Evolutionary conservation across 2,797 vertebrate species (phyloP).

Genomic region (Sandelia bainsii): DNA sequence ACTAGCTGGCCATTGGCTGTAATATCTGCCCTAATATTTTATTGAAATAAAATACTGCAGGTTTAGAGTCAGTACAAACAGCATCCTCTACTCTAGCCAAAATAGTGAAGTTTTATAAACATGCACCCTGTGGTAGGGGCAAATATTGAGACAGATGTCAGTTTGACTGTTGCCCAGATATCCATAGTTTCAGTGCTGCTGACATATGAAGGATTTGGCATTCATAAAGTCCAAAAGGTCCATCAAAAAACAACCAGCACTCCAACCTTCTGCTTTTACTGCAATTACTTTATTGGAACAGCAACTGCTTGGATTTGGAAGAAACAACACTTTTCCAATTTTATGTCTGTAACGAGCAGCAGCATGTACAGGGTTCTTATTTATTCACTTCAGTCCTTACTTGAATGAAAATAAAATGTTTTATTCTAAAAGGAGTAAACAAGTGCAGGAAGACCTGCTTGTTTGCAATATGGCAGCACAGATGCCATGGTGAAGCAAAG

Average conservation of each 20-base stretch:
- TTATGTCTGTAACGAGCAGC: slow-evolving; percentile 14
- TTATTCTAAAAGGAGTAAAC: slow-evolving; percentile 36
- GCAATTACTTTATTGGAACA: slow-evolving; percentile 35
- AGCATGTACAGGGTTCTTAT: slow-evolving; percentile 2
- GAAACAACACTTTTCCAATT: slow-evolving; percentile 11
- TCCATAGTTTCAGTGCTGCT: slow-evolving; percentile 40
- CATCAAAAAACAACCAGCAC: slow-evolving; percentile 30
- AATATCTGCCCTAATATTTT: slow-evolving; percentile 9
- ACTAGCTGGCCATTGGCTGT: no score
- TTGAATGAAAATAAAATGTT: not conserved
- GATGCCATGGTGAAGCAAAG: slow-evolving; percentile 45
- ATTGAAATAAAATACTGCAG: slow-evolving; percentile 1
- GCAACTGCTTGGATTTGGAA: slow-evolving; percentile 12
- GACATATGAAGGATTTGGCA: slow-evolving; percentile 50
- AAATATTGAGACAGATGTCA: slow-evolving; percentile 61
- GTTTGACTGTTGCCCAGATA: slow-evolving; percentile 53
- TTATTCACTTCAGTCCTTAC: not conserved
- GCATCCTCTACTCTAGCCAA: slow-evolving; percentile 13
- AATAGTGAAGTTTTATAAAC: slow-evolving; percentile 22
- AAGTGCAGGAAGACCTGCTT: slow-evolving; percentile 23
- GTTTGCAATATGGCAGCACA: slow-evolving; percentile 54
- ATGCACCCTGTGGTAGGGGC: slow-evolving; percentile 12
- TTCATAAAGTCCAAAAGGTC: slow-evolving; percentile 52
- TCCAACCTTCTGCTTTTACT: slow-evolving; percentile 49
- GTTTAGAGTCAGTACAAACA: slow-evolving; percentile 12